A percentile compares a stretch with the other conserved stretches of the same genome.
phyloP scores from a whole-genome alignment of 2,888 invertebrate species.

The Calliphora vomitoria region DNA sequence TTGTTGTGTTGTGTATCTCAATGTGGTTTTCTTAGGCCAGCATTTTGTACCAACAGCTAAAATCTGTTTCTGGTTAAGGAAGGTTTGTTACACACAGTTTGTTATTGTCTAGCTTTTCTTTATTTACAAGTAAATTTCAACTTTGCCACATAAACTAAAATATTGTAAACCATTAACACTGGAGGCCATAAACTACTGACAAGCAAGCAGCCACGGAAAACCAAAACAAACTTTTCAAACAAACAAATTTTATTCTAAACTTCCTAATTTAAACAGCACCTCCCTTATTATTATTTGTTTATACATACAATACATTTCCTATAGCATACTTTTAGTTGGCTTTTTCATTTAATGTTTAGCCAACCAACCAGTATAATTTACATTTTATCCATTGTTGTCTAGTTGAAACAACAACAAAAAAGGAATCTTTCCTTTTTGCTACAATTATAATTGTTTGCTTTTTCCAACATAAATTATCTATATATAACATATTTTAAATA shows the following conservation, averaged over 20 bases:
- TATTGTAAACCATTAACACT: conserved; percentile 79
- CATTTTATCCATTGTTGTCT: conserved; percentile 24
- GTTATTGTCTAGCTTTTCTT: background rate
- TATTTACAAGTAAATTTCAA: too few species aligned
- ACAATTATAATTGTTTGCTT: conserved; percentile 49
- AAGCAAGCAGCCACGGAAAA: background rate
- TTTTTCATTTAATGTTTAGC: background rate
- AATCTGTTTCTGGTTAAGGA: conserved; percentile 7
- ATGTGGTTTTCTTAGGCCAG: background rate
- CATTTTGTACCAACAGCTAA: background rate
- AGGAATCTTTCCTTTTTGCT: background rate
- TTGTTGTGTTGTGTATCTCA: background rate
- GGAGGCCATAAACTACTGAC: conserved; percentile 78
- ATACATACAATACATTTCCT: background rate
- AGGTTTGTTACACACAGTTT: background rate
- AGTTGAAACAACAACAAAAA: background rate
- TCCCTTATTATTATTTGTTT: conserved; percentile 1
- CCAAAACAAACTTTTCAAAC: background rate
- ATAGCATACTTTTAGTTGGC: conserved; percentile 30
- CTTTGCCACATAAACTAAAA: conserved; percentile 16
- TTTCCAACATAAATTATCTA: conserved; percentile 36
- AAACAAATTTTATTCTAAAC: background rate
- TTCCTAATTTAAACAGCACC: background rate
- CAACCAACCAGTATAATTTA: conserved; percentile 21
- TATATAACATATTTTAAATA: background rate